Evolutionary conservation across 2,888 invertebrate genomes (phyloP).

Genomic region (Rhagonycha fulva): DNA sequence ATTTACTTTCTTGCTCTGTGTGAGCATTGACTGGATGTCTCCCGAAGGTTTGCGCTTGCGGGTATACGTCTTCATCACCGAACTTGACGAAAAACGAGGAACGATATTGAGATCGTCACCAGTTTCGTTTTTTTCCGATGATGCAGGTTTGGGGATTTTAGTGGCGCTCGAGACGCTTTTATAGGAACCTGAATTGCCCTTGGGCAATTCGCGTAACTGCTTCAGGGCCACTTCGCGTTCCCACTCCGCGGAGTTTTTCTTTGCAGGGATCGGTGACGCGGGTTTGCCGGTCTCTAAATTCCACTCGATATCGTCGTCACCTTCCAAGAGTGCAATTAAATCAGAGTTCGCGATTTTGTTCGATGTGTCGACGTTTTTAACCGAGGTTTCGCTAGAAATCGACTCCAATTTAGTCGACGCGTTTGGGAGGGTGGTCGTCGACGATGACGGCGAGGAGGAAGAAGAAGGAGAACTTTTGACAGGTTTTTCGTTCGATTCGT

Average conservation of each 20-base stretch:
- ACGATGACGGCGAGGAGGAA: neutral
- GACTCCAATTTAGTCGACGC: neutral
- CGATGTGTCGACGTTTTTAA: slow-evolving; percentile 34
- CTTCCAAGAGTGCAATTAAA: slow-evolving; percentile 61
- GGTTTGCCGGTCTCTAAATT: neutral
- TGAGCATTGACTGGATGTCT: slow-evolving; percentile 4
- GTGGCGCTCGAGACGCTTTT: neutral
- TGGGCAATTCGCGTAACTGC: slow-evolving; percentile 59
- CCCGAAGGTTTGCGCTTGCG: slow-evolving; percentile 49
- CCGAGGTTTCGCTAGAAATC: slow-evolving; percentile 12
- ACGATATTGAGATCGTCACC: slow-evolving; percentile 35
- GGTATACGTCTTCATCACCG: slow-evolving; percentile 51
- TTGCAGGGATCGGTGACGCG: neutral
- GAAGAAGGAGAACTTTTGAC: neutral
- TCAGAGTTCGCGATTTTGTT: slow-evolving; percentile 55
- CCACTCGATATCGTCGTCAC: slow-evolving; percentile 54
- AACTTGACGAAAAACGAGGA: slow-evolving; percentile 45
- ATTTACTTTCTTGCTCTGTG: neutral
- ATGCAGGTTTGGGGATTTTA: neutral
- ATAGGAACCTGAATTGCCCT: slow-evolving; percentile 1
- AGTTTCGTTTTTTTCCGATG: neutral
- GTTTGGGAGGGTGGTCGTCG: neutral
- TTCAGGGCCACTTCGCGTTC: slow-evolving; percentile 62
- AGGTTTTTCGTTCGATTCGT: slow-evolving; percentile 18
- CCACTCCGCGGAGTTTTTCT: slow-evolving; percentile 42